These are phyloP conservation scores for Macrobrachium rosenbergii DNA, from an alignment of 1,140 invertebrate genomes.

Conservation along the genomic window DNA sequence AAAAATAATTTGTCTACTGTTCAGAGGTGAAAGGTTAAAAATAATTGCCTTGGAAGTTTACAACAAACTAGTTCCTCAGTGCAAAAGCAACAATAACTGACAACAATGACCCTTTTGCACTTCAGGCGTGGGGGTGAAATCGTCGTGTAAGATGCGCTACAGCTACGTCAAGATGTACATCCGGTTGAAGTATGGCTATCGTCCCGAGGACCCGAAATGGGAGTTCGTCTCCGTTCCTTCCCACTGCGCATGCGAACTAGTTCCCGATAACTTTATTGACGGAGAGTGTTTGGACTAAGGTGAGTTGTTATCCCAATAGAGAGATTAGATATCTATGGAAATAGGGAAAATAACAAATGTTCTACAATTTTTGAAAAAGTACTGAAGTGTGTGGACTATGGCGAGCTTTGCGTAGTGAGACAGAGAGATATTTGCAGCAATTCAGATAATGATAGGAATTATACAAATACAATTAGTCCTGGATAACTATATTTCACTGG, in stretches of 20 bases:
- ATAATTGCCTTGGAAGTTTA: too few relatives aligned
- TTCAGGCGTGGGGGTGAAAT: constrained; percentile 37
- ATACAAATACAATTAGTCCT: not conserved
- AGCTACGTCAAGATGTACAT: constrained; percentile 51
- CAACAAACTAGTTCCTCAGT: too few relatives aligned
- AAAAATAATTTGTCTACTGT: too few relatives aligned
- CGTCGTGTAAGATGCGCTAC: constrained; percentile 49
- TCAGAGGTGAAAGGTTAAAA: too few relatives aligned
- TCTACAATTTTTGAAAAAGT: too few relatives aligned
- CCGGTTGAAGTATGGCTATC: constrained; percentile 14
- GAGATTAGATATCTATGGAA: not conserved
- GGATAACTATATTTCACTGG: not conserved
- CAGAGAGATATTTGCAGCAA: not conserved
- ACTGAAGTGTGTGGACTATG: too few relatives aligned
- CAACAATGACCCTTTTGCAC: too few relatives aligned
- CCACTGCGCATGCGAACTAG: constrained; percentile 48
- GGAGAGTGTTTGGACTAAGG: constrained; percentile 34
- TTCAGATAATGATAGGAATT: not conserved
- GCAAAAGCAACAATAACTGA: too few relatives aligned
- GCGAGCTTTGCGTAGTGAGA: too few relatives aligned
- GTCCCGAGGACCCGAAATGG: not conserved
- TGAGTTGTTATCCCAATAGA: not conserved
- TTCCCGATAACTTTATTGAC: constrained; percentile 26
- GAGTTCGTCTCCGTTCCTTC: constrained; percentile 51
- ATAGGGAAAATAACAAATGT: not conserved